Evolutionary conservation across 2,888 invertebrate species (phyloP).

Genomic region (Prosapia bicincta): DNA sequence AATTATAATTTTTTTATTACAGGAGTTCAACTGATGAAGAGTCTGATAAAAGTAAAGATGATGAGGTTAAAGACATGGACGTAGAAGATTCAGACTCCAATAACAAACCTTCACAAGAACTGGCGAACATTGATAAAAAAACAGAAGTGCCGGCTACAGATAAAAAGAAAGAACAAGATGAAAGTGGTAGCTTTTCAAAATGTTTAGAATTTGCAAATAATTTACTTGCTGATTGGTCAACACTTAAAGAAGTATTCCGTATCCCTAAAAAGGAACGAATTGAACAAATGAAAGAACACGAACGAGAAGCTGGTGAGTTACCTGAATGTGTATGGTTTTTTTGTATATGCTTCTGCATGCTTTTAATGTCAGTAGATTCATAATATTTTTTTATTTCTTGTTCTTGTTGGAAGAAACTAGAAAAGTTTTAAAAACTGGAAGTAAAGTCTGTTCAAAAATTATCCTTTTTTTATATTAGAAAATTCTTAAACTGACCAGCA

Average conservation of each 20-base stretch:
- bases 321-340: background rate
- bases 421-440: too few species aligned
- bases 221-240: conserved; percentile 65
- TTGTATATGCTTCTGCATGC: background rate
- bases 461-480: too few species aligned
- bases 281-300: conserved; percentile 94
- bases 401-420: background rate
- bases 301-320: conserved; percentile 75
- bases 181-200: conserved; percentile 13
- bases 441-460: too few species aligned
- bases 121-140: conserved; percentile 5
- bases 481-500: too few species aligned
- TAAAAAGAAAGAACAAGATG: conserved; percentile 44
- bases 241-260: conserved; percentile 69
- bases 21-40: conserved; percentile 29
- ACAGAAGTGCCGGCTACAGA: conserved; percentile 22
- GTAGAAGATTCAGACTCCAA: conserved; percentile 11
- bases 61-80: conserved; percentile 15
- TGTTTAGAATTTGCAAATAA: conserved; percentile 13
- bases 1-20: background rate
- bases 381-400: conserved; percentile 15
- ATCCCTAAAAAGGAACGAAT: conserved; percentile 93
- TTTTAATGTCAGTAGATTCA: background rate
- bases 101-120: background rate
- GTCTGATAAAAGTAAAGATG: conserved; percentile 10